phyloP scores from a whole-genome alignment of 2,797 vertebrate genomes.

The Xenops minutus region DNA sequence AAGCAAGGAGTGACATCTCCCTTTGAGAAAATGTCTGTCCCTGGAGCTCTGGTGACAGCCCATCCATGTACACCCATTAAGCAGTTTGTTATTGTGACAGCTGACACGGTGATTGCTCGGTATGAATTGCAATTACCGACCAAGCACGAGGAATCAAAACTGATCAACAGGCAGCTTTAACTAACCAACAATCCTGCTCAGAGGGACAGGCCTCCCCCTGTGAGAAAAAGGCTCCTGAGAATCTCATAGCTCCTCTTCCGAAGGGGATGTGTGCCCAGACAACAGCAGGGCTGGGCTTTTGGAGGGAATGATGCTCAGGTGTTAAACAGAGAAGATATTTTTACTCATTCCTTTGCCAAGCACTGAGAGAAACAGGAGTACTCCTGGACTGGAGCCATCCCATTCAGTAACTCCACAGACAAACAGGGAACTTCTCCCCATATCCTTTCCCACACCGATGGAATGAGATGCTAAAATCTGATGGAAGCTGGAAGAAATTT shows the following conservation, averaged over 20 bases:
- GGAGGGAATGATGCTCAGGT: conserved; percentile 26
- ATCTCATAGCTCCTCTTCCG: not conserved
- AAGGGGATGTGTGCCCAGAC: conserved; percentile 15
- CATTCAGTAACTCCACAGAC: not conserved
- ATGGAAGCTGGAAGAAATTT: not conserved
- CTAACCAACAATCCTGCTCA: not conserved
- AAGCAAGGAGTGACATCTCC: conserved; percentile 4
- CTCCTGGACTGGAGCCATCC: not conserved
- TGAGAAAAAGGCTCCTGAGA: not conserved
- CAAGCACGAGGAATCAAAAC: not conserved
- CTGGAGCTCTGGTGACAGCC: not conserved
- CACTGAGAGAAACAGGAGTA: not conserved
- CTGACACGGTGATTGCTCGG: not conserved
- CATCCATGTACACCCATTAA: not conserved
- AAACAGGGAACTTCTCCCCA: not conserved
- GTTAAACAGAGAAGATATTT: not conserved
- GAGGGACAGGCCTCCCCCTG: not conserved
- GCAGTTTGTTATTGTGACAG: conserved; percentile 39
- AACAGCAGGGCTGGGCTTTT: conserved; percentile 41
- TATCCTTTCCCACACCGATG: not conserved
- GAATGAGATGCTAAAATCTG: not conserved
- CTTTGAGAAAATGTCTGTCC: not conserved
- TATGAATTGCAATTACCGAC: conserved; percentile 1
- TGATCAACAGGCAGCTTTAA: not conserved
- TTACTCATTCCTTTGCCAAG: conserved; percentile 3